Evolutionary conservation across 1,140 invertebrate genomes (phyloP).

Genomic region (Drosophila triauraria): DNA sequence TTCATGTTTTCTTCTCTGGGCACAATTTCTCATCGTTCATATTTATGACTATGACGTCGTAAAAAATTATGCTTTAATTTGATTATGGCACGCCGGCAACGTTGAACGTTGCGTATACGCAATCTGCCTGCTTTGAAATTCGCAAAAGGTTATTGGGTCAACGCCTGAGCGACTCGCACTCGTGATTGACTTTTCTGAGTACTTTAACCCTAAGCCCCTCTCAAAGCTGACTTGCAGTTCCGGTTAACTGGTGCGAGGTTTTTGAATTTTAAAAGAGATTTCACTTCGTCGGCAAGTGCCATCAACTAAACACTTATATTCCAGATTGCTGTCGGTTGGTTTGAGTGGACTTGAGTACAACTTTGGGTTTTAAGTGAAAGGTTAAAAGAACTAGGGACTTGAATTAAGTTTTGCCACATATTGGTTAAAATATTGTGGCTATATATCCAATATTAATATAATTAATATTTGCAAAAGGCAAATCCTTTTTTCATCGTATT

Average conservation of each 20-base stretch:
- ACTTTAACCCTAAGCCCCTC: constrained; percentile 30
- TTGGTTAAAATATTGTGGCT: not conserved
- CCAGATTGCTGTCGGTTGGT: not conserved
- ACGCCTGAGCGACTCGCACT: constrained; percentile 21
- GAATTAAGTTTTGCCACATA: not conserved
- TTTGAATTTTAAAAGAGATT: not conserved
- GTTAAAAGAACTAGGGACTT: too few species aligned
- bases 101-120: constrained; percentile 58
- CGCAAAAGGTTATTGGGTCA: constrained; percentile 66
- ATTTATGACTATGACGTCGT: constrained; percentile 82
- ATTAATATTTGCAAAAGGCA: not conserved
- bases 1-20: constrained; percentile 44
- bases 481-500: not conserved
- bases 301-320: not conserved
- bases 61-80: constrained; percentile 84
- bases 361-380: not conserved
- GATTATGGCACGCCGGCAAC: constrained; percentile 67
- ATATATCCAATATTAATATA: too few species aligned
- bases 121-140: constrained; percentile 59
- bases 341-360: not conserved
- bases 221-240: constrained; percentile 40
- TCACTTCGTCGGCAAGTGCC: not conserved
- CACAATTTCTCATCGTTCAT: constrained; percentile 74
- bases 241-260: constrained; percentile 1
- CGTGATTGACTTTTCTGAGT: constrained; percentile 29